A percentile compares a stretch with the other conserved stretches of the same genome.
Conservation (phyloP, 2,113 vertebrate genomes). For the pig (Sus scrofa) region T2T-Sscrofa CM000812.6:279984501-279985000, state of each 20-base stretch:
- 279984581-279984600: slow-evolving; percentile 54
- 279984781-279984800: slow-evolving; percentile 43
- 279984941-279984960: slow-evolving; percentile 9
- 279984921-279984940: slow-evolving; percentile 55
- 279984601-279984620: slow-evolving; percentile 53
- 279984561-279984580: slow-evolving; percentile 53
- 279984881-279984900: slow-evolving; percentile 50
- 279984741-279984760: slow-evolving; percentile 51
- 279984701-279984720: slow-evolving; percentile 52
- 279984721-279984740: slow-evolving; percentile 58
- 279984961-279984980: background rate
- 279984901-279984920: slow-evolving; percentile 62
- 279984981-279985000: slow-evolving; percentile 40
- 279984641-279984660: slow-evolving; percentile 53
- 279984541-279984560: slow-evolving; percentile 49
- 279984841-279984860: slow-evolving; percentile 65
- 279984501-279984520: slow-evolving; percentile 54
- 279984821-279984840: background rate
- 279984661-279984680: slow-evolving; percentile 41
- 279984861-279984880: background rate
- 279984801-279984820: slow-evolving; percentile 57
- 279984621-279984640: slow-evolving; percentile 31
- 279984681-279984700: slow-evolving; percentile 22
- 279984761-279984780: slow-evolving; percentile 59
- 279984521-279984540: slow-evolving; percentile 44